A percentile compares a stretch with the other conserved stretches of the same genome.
phyloP scores from a whole-genome alignment of 35 echinoderm and acorn worm species.

The Heliocidaris erythrogramma region DNA sequence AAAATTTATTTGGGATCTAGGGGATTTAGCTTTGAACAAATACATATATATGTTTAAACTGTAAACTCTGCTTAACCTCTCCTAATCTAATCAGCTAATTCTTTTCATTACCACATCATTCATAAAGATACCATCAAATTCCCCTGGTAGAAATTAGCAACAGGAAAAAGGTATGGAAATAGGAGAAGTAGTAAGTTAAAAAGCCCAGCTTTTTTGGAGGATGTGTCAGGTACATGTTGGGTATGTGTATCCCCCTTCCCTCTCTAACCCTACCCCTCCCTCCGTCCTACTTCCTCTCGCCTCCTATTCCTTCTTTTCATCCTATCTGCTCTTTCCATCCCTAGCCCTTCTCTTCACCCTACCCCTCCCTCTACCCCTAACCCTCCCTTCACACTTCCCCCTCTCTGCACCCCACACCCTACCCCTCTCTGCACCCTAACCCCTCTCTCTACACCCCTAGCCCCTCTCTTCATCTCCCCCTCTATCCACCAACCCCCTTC shows the following conservation, averaged over 20 bases:
- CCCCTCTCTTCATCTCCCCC: too few species aligned
- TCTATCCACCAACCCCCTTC: too few species aligned
- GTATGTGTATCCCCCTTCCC: not conserved
- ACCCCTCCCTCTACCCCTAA: too few species aligned
- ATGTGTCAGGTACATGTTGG: not conserved
- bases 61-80: not conserved
- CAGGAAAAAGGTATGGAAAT: conserved; percentile 3
- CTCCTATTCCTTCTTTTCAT: not conserved
- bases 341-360: too few species aligned
- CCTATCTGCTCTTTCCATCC: too few species aligned
- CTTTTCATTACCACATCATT: not conserved
- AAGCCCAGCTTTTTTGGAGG: not conserved
- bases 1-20: too few species aligned
- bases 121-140: not conserved
- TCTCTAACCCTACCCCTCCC: not conserved
- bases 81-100: not conserved
- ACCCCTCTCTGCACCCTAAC: too few species aligned
- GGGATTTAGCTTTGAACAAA: too few species aligned
- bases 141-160: not conserved
- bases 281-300: not conserved
- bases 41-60: too few species aligned
- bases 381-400: too few species aligned
- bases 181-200: not conserved
- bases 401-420: too few species aligned
- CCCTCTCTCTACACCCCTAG: too few species aligned